A percentile compares a stretch with the other conserved stretches of the same genome.
These are phyloP conservation scores for Nasonia longicornis DNA, from an alignment of 1,140 invertebrate genomes.

Conservation along the genomic window DNA sequence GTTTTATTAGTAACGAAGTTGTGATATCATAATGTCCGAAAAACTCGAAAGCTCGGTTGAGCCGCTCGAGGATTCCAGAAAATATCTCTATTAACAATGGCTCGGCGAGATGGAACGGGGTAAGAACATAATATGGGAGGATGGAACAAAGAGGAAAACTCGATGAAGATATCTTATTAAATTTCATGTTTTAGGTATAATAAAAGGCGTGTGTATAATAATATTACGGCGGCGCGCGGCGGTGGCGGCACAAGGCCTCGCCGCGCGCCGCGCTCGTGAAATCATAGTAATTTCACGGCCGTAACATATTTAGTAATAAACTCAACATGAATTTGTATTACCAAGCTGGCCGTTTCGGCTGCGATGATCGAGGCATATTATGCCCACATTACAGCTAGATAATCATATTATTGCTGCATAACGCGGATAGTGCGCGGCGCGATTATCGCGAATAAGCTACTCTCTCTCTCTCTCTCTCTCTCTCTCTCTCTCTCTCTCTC, in stretches of 20 bases:
- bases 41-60: too few relatives aligned
- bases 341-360: constrained; percentile 15
- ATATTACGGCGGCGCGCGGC: not conserved
- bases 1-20: too few relatives aligned
- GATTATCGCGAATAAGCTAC: constrained; percentile 32
- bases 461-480: constrained; percentile 9
- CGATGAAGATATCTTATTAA: constrained; percentile 43
- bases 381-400: constrained; percentile 44
- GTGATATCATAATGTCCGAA: not conserved
- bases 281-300: constrained; percentile 35
- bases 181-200: constrained; percentile 33
- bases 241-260: not conserved
- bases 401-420: constrained; percentile 44
- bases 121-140: constrained; percentile 1
- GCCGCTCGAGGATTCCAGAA: not conserved
- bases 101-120: not conserved
- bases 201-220: constrained; percentile 31
- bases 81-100: constrained; percentile 32
- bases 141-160: not conserved
- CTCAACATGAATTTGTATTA: constrained; percentile 43
- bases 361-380: constrained; percentile 31
- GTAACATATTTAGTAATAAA: constrained; percentile 43
- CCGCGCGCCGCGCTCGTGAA: not conserved
- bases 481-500: too few relatives aligned
- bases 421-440: constrained; percentile 1